These are phyloP conservation scores for Porites rus DNA, from an alignment of 92 coral and sea anemone genomes.

Conservation along the genomic window DNA sequence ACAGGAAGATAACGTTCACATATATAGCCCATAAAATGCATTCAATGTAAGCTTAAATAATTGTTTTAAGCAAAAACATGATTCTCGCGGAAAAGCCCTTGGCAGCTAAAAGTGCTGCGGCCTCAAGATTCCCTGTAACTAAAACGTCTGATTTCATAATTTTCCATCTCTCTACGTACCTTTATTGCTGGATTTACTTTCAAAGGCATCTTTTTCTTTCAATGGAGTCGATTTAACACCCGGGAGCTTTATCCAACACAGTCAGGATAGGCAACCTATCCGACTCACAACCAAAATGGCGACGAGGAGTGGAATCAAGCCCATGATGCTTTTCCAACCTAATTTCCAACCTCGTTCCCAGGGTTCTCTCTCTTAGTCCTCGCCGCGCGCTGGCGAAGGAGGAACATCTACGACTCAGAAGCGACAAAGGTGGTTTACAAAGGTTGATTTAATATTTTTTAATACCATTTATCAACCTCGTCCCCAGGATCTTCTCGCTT, in stretches of 20 bases:
- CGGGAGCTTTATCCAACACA: background rate
- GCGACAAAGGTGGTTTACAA: no score
- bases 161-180: constrained; percentile 38
- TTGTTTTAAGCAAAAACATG: no score
- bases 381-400: no score
- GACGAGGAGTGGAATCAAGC: constrained; percentile 13
- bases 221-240: background rate
- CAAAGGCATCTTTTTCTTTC: constrained; percentile 83
- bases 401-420: no score
- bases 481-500: no score
- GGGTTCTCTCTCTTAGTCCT: no score
- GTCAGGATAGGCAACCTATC: background rate
- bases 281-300: constrained; percentile 82
- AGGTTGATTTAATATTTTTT: no score
- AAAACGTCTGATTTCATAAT: background rate
- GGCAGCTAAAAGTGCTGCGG: background rate
- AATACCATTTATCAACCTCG: no score
- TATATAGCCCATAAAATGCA: no score
- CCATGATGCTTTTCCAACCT: constrained; percentile 16
- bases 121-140: background rate
- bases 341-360: background rate
- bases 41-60: no score
- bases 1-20: no score
- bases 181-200: constrained; percentile 86
- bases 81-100: background rate